Evolutionary conservation across 2,113 vertebrate genomes (phyloP), one percentile per base, ranked within the genome.

Genomic region (Hemicordylus capensis): DNA sequence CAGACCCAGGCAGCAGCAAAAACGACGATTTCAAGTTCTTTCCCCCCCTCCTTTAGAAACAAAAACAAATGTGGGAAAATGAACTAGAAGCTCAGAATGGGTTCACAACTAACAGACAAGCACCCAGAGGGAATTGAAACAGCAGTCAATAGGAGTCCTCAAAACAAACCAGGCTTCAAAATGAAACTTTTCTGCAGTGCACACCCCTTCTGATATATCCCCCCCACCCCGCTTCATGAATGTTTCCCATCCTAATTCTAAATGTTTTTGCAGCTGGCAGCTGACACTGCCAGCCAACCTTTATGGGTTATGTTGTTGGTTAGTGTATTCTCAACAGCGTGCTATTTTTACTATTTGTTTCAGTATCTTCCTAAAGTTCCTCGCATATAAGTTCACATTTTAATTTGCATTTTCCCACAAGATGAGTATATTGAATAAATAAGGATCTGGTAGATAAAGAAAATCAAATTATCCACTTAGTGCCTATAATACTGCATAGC

Each of bases 181-280:
- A 2, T 54, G 4, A 54, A 54, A 54, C 12, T 54, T 10, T 14
- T 54, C 17, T 6, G 51, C n/a, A 54, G 51, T 17, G 10, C 51
- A 54, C 12, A 17, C 17, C 51, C 17, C 51, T 17, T 3, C 85
- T 86, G 79, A 90, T 91, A 77, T 89, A 44, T 88, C 86, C 92
- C 93, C 93, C 89, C 87, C 88, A 93, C 92, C 91, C 90, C 92
- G 83, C 90, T 91, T 76, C 56, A 48, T 76, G 54, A 28, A 51
- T 85, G 90, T 92, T 95, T 94, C 94, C 92, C 93, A 94, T 92
- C 92, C 90, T 58, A 82, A 88, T 89, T 81, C 80, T 80, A 84
- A 84, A 93, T 94, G 94, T 95, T 95, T 93, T 95, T 92, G 90
- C 94, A 95, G 94, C 94, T 94, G 94, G 94, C 89, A 94, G 88